These are phyloP conservation scores for Oopsacas minuta DNA, from an alignment of 37 sponge, comb jelly and placozoan species.

Conservation along the genomic window DNA sequence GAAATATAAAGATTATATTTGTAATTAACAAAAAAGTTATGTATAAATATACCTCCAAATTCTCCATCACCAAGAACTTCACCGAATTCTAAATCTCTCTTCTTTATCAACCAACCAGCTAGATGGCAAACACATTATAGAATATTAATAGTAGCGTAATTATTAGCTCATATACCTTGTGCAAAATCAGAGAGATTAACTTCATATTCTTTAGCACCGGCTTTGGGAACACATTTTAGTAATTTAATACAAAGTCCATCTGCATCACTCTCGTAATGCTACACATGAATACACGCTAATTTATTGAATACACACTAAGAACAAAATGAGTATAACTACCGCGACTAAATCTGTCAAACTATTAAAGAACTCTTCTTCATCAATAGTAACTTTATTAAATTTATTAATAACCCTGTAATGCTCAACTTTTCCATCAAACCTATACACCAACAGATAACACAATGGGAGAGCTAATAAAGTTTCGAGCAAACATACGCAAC, in stretches of 20 bases:
- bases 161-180: background rate
- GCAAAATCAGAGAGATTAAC: background rate
- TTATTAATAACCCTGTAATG: constrained; percentile 56
- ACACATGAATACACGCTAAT: background rate
- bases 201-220: constrained; percentile 7
- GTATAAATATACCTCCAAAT: constrained; percentile 84
- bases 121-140: background rate
- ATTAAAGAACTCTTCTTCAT: constrained; percentile 82
- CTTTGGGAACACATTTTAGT: constrained; percentile 48
- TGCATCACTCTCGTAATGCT: constrained; percentile 81
- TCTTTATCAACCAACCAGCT: constrained; percentile 82
- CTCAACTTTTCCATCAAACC: constrained; percentile 66
- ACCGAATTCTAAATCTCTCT: constrained; percentile 38
- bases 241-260: constrained; percentile 72
- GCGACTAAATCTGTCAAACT: constrained; percentile 76
- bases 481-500: constrained; percentile 50
- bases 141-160: background rate
- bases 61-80: constrained; percentile 77
- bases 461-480: background rate
- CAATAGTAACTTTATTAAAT: constrained; percentile 59
- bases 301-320: no score
- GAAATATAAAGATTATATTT: background rate
- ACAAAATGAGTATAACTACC: constrained; percentile 26
- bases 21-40: no score
- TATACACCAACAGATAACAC: background rate